phyloP scores from a whole-genome alignment of 2,113 vertebrate species.

The Mormyrus lacerda region DNA sequence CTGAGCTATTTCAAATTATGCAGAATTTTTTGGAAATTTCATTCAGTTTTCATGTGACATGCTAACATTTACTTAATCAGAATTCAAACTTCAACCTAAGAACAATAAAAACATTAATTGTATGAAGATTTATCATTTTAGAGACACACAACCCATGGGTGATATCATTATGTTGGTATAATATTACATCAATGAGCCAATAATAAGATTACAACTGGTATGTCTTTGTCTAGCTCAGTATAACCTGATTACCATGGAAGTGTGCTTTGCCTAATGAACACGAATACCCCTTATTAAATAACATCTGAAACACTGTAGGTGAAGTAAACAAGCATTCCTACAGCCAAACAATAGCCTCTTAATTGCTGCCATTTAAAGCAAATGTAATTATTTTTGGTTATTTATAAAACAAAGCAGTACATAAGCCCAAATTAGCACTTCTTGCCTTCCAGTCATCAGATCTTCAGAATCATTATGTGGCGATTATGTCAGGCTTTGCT shows the following conservation, averaged over 20 bases:
- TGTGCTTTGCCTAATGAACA: neutral
- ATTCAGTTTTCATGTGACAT: neutral
- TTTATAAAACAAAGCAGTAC: neutral
- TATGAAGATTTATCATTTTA: neutral
- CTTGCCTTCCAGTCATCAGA: neutral
- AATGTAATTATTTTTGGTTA: slow-evolving; percentile 3
- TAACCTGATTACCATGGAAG: neutral
- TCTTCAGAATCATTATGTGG: neutral
- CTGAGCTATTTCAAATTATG: slow-evolving; percentile 17
- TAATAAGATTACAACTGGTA: neutral
- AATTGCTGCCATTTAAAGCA: neutral
- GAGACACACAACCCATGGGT: neutral
- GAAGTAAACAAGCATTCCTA: neutral
- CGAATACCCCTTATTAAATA: neutral
- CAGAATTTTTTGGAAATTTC: slow-evolving; percentile 9
- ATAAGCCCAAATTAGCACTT: neutral
- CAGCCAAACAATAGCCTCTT: neutral
- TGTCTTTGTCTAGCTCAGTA: neutral
- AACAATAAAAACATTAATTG: neutral
- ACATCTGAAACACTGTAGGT: slow-evolving; percentile 1
- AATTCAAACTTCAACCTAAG: neutral
- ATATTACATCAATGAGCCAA: neutral
- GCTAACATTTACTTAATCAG: neutral
- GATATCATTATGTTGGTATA: neutral
- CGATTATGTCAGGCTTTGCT: neutral